phyloP scores from a whole-genome alignment of 2,888 invertebrate genomes.

The Cryptosula pallasiana region DNA sequence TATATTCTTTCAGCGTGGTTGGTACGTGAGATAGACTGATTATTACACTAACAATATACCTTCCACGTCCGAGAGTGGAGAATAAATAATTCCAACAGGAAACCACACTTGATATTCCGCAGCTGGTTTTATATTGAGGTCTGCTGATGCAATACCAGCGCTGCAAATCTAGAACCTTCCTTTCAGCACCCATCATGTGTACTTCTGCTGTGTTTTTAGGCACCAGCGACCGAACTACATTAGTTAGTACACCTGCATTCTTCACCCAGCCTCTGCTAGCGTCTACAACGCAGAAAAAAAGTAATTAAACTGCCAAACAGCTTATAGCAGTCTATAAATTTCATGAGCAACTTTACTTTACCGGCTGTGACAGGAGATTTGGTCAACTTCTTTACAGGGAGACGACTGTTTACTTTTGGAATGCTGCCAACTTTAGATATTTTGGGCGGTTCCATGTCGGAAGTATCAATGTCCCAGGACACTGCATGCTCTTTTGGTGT shows the following conservation, averaged over 20 bases:
- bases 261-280: not conserved
- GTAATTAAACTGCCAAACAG: too few relatives aligned
- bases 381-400: not conserved
- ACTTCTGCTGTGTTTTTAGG: not conserved
- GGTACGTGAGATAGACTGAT: not conserved
- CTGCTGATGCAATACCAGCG: constrained; percentile 46
- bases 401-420: not conserved
- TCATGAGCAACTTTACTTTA: too few relatives aligned
- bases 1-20: too few relatives aligned
- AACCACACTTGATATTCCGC: constrained; percentile 45
- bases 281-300: not conserved
- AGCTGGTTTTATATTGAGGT: constrained; percentile 46
- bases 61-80: constrained; percentile 44
- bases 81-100: constrained; percentile 50
- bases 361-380: not conserved
- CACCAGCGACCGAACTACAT: not conserved
- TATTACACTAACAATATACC: constrained; percentile 31
- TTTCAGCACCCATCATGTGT: constrained; percentile 28
- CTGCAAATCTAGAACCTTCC: constrained; percentile 39
- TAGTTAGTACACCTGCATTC: not conserved
- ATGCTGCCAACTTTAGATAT: not conserved
- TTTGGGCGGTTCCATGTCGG: not conserved
- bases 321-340: too few relatives aligned
- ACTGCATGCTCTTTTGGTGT: too few relatives aligned
- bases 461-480: not conserved